Evolutionary conservation across 35 echinoderm and acorn worm genomes (phyloP), one percentile per base, ranked within the genome.

Genomic region (Ophioderma brevispina): DNA sequence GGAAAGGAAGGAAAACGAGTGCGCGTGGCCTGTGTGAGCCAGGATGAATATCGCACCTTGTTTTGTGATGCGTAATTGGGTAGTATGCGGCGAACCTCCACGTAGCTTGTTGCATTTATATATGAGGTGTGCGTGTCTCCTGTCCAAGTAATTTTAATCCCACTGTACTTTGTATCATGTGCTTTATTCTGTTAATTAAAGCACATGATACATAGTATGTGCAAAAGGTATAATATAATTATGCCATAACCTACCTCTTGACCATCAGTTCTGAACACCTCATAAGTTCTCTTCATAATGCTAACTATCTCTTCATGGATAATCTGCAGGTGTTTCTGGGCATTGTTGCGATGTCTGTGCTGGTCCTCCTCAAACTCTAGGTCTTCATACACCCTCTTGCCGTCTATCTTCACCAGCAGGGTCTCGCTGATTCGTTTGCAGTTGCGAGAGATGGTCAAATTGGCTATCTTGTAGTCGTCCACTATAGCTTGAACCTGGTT

Each of bases 331-430:
- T 87, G 79, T 52, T 99, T 99, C 75, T 95, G 94, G 6, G 94
- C 84, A 78, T 88, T 99, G 75, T 81, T 90, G 13, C 97, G 76
- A 80, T 99, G 97, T 76, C 88, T 86, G 46, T 90, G 87, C 85
- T 99, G 97, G 32, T 99, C 97, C 39, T 99, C 97, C 37, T 99
- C 97, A 93, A 99, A 99, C 91, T 99, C 97, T 82, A 95, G 76
- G 0, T 86, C 93, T 76, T 99, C 97, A 50, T 99, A 95, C 41
- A 99, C 90, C 25, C 89, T 92, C 94, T 99, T 99, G 33, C 91
- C 91, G 75, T 99, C 97, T 41, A 99, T 99, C 31, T 84, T 88
- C 8, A 99, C 93, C 28, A 99, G 91, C 52, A 99, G 64, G 38
- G 88, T 99, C 88, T 99, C 97, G 85, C 97, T 99, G 76, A 99